Percentiles rank a stretch among this genome's conserved stretches.
Conservation (phyloP, 1,140 invertebrate genomes). For the Habropoda laboriosa region DNA sequence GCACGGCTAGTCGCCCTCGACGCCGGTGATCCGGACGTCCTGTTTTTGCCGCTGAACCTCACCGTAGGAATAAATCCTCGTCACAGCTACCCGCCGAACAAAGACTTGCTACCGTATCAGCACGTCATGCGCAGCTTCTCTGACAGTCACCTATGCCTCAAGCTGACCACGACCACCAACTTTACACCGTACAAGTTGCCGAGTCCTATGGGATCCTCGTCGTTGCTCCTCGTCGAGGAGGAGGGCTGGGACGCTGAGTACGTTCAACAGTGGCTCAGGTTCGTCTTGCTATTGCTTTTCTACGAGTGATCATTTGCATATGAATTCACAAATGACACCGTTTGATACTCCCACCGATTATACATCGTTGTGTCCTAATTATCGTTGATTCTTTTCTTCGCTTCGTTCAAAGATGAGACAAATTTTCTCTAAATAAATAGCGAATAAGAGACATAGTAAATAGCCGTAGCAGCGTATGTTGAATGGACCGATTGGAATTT, state of each 20-base stretch:
- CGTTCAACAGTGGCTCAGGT: conserved; percentile 87
- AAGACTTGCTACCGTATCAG: conserved; percentile 86
- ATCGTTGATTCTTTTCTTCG: no score
- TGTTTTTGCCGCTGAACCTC: conserved; percentile 87
- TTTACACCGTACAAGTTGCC: conserved; percentile 71
- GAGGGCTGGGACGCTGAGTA: conserved; percentile 88
- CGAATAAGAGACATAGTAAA: no score
- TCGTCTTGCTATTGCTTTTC: not conserved
- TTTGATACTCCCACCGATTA: no score
- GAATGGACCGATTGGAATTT: no score
- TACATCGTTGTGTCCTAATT: no score
- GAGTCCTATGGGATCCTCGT: conserved; percentile 71
- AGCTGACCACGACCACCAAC: conserved; percentile 83
- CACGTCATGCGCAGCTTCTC: conserved; percentile 88
- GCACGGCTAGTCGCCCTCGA: conserved; percentile 81
- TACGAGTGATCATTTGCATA: no score
- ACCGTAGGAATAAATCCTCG: conserved; percentile 85
- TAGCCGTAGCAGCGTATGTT: no score
- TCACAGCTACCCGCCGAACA: conserved; percentile 87
- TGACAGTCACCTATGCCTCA: conserved; percentile 87
- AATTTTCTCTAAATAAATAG: no score
- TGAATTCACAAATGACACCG: no score
- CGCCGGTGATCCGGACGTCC: conserved; percentile 85
- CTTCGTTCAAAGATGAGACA: no score
- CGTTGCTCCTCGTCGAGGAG: conserved; percentile 79